A percentile compares a stretch with the other conserved stretches of the same genome.
Conservation (phyloP, 2,888 invertebrate genomes). For the Loripinus fragilis region DNA sequence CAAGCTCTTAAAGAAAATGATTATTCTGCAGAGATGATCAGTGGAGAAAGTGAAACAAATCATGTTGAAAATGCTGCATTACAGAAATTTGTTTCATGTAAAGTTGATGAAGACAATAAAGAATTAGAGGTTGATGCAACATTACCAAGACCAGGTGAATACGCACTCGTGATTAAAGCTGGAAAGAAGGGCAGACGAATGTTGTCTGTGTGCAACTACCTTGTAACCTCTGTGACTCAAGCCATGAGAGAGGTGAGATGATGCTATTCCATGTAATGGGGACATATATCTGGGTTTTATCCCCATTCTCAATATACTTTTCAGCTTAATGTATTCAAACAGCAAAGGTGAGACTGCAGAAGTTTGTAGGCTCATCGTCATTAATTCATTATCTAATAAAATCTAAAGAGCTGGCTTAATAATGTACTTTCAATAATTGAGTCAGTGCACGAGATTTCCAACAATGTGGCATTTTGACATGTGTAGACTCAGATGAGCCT, state of each 20-base stretch:
- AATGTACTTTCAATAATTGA: too few relatives aligned
- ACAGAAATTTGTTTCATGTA: slow-evolving; percentile 10
- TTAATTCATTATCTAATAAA: too few relatives aligned
- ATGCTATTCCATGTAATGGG: too few relatives aligned
- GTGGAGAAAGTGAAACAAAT: slow-evolving; percentile 9
- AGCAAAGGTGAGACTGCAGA: too few relatives aligned
- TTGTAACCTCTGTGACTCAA: slow-evolving; percentile 8
- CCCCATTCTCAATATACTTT: too few relatives aligned
- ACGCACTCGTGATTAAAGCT: slow-evolving; percentile 30
- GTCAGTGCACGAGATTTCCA: too few relatives aligned
- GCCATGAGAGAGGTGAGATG: slow-evolving; percentile 7
- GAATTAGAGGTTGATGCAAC: slow-evolving; percentile 16
- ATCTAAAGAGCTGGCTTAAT: too few relatives aligned
- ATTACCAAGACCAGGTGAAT: slow-evolving; percentile 23
- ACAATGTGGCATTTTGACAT: too few relatives aligned
- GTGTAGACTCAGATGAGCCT: too few relatives aligned
- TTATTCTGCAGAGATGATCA: slow-evolving; percentile 41
- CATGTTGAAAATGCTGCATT: neutral
- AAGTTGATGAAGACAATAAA: slow-evolving; percentile 20
- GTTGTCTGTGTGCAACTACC: slow-evolving; percentile 21
- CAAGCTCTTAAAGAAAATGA: slow-evolving; percentile 34
- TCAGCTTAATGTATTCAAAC: too few relatives aligned
- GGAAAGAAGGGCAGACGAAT: slow-evolving; percentile 18
- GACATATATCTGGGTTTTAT: too few relatives aligned
- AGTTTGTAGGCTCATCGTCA: too few relatives aligned